Evolutionary conservation across 2,888 invertebrate genomes (phyloP), one percentile per base, ranked within the genome.

Genomic region (Synergus laeviventris): DNA sequence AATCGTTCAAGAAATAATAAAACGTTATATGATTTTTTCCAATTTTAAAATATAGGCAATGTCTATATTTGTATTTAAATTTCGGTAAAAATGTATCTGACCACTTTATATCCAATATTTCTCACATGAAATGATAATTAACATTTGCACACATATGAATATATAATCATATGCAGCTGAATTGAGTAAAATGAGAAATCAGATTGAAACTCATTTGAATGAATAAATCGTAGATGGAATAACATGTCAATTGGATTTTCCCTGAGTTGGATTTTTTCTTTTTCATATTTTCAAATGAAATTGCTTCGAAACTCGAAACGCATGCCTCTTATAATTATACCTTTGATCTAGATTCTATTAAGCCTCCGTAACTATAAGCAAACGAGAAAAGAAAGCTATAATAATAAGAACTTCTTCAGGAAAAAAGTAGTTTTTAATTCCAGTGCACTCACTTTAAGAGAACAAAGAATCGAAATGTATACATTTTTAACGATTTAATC

Each of bases 401-500:
- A 16, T 9, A 9, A 16, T n/a, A n/a, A 31, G n/a, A 49, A 18
- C 66, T 45, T 45, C 21, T 24, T 14, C 42, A 21, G 16, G 16
- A 24, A 64, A 45, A 66, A 66, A 49, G 49, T 49, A 49, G 49
- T 49, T 49, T 49, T 49, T n/a, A 9, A 49, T n/a, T 49, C 49
- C 49, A 49, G n/a, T 9, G 49, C 9, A 49, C 49, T 49, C 49
- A n/a, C 9, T n/a, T n/a, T n/a, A 49, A n/a, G 49, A 49, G 49
- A 49, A 49, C 49, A 49, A n/a, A 9, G 49, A 49, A 9, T 49
- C 49, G 49, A n/a, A 49, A 8, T 49, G 1, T 66, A 45, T 66
- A 21, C 24, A 66, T 66, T 66, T 24, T 24, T 45, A 66, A 45
- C 42, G 42, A 42, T 45, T 66, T 66, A 66, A 66, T 66, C 66